Base-by-base conservation (phyloP, 2,888 invertebrate genomes). In the Heliconius cydno region DNA sequence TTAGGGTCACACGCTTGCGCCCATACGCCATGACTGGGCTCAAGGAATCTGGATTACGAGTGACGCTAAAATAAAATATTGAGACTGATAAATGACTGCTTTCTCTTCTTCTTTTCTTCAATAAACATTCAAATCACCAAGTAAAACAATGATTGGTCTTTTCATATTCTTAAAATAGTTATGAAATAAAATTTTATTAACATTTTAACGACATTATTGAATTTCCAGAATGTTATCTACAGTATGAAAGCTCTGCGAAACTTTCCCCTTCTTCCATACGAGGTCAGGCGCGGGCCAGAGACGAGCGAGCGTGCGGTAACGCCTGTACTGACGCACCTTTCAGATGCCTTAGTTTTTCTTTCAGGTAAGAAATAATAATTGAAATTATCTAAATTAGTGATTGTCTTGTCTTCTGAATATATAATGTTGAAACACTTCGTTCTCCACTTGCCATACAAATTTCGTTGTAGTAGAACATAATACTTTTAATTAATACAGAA, bases 301-400 rank as follows among this genome's bases (percentile, higher is more conserved):
- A 96, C 28, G 97, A 97, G 83, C 92, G 96, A 38, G 96, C 96
- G 2, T 97, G 98, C 84, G 97, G 97, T 79, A 92, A 94, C 3
- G 97, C 97, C 76, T 98, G 98, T 86, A 92, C 92, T 0, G 90
- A 91, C 0, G 94, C 94, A 0, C 94, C 96, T 0, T 97, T 97
- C 83, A 96, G 96, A 84, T 98, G 98, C 87, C 96, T 97, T 87
- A 97, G 98, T 52, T 97, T 97, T 86, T 98, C 97, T 83, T 98
- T 57, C 1, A 82, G 74, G 80, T 82, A 57, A 28, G 60, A 46
- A 28, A n/a, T 52, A 52, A 30, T 52, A 5, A n/a, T 57, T n/a
- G 10, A n/a, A 60, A 60, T 22, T 22, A 9, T 22, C 22, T 7
- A 22, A 15, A 9, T 25, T 6, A 46, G 6, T 5, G 5, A 46